Evolutionary conservation across 2,797 vertebrate genomes (phyloP).

Genomic region (Gobionotothen gibberifrons): DNA sequence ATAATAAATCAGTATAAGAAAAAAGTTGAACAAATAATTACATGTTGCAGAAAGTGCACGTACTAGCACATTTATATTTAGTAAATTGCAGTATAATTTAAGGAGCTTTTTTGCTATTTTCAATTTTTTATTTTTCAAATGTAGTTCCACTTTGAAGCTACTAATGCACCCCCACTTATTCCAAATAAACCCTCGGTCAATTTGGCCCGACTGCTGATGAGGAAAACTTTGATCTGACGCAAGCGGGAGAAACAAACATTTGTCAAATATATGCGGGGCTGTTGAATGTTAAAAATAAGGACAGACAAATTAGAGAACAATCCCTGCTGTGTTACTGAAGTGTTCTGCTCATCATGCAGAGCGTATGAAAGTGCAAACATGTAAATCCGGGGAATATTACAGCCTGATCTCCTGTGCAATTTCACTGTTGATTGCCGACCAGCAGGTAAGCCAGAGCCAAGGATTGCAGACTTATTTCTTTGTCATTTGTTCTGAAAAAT

Average conservation of each 20-base stretch:
- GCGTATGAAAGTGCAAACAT: slow-evolving; percentile 16
- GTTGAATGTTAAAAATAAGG: slow-evolving; percentile 35
- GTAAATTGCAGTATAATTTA: background rate
- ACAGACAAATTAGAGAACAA: slow-evolving; percentile 5
- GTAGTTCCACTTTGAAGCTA: too few relatives aligned
- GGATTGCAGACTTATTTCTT: slow-evolving; percentile 31
- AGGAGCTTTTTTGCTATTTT: background rate
- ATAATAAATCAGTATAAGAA: too few relatives aligned
- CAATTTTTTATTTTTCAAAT: too few relatives aligned
- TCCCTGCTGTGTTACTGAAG: slow-evolving; percentile 22
- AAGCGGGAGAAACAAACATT: slow-evolving; percentile 6
- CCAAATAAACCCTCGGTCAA: too few relatives aligned
- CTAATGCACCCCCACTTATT: too few relatives aligned
- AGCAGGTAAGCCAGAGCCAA: slow-evolving; percentile 42
- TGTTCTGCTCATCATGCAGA: slow-evolving; percentile 30
- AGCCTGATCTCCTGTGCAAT: slow-evolving; percentile 48
- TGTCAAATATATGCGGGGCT: background rate
- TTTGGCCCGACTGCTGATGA: background rate
- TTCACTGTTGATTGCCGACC: slow-evolving; percentile 59
- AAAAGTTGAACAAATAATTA: background rate
- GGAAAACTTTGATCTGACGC: background rate
- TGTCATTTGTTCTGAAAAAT: slow-evolving; percentile 20
- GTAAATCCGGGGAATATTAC: slow-evolving; percentile 41
- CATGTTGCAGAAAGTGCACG: background rate
- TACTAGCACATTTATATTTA: background rate